Percentiles rank a stretch among this genome's conserved stretches.
phyloP scores from a whole-genome alignment of 2,888 invertebrate genomes.

The Lochmaea capreae region DNA sequence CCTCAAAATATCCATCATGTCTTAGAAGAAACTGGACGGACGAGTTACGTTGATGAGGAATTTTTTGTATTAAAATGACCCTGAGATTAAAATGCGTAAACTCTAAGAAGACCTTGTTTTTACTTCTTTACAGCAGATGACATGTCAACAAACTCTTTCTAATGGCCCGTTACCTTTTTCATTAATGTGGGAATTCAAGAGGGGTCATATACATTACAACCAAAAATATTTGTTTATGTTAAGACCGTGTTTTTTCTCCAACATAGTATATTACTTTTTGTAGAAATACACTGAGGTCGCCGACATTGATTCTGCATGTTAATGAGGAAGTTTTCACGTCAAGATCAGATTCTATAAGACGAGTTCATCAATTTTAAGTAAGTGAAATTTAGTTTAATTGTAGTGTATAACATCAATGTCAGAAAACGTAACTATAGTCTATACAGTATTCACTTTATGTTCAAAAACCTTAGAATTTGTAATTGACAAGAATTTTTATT shows the following conservation, averaged over 20 bases:
- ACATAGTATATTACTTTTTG: background rate
- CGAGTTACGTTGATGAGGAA: background rate
- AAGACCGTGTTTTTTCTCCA: background rate
- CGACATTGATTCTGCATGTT: background rate
- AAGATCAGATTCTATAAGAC: background rate
- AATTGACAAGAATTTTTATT: too few relatives aligned
- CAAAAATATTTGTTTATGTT: background rate
- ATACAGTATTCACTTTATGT: too few relatives aligned
- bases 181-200: background rate
- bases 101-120: background rate
- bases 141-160: slow-evolving; percentile 13
- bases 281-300: slow-evolving; percentile 2
- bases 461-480: too few relatives aligned
- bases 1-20: background rate
- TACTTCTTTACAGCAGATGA: background rate
- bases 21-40: background rate
- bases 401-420: too few relatives aligned
- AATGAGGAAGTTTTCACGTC: slow-evolving; percentile 2
- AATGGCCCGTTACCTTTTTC: slow-evolving; percentile 8
- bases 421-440: too few relatives aligned
- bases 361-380: background rate
- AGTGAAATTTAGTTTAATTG: too few relatives aligned
- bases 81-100: background rate
- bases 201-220: background rate
- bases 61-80: background rate